These are phyloP conservation scores for Ctenomys sociabilis DNA, from an alignment of 2,113 vertebrate species.

Conservation along the genomic window DNA sequence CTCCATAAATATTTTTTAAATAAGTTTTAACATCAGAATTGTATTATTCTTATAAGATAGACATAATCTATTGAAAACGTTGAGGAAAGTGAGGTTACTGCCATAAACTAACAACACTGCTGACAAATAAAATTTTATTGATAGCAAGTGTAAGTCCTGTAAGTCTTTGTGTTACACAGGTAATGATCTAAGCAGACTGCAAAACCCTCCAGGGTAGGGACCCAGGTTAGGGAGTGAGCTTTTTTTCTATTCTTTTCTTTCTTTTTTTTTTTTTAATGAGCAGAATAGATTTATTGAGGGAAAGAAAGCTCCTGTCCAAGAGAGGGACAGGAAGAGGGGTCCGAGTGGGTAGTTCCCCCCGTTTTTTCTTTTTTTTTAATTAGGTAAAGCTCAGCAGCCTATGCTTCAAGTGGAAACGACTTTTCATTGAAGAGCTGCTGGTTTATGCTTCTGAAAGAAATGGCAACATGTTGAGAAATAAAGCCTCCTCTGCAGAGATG, in stretches of 20 bases:
- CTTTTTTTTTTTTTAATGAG: too few relatives aligned
- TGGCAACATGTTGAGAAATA: neutral
- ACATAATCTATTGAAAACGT: neutral
- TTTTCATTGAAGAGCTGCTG: neutral
- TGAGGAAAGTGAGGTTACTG: neutral
- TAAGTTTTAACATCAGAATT: neutral
- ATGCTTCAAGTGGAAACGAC: neutral
- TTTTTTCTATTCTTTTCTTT: too few relatives aligned
- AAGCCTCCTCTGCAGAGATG: neutral
- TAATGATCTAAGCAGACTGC: neutral
- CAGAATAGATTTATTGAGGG: too few relatives aligned
- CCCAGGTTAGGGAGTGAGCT: accelerated
- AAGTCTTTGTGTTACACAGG: neutral
- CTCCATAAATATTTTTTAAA: neutral
- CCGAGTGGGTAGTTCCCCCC: too few relatives aligned
- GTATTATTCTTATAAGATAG: neutral
- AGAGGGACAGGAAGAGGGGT: too few relatives aligned
- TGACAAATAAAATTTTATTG: neutral
- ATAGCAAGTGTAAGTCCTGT: neutral
- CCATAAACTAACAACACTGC: neutral
- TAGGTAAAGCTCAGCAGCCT: neutral
- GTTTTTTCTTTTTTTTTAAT: neutral
- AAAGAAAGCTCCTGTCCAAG: too few relatives aligned
- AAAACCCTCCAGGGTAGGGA: neutral
- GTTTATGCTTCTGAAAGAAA: neutral